phyloP scores from a whole-genome alignment of 2,888 invertebrate species.

The Andrena fulva region DNA sequence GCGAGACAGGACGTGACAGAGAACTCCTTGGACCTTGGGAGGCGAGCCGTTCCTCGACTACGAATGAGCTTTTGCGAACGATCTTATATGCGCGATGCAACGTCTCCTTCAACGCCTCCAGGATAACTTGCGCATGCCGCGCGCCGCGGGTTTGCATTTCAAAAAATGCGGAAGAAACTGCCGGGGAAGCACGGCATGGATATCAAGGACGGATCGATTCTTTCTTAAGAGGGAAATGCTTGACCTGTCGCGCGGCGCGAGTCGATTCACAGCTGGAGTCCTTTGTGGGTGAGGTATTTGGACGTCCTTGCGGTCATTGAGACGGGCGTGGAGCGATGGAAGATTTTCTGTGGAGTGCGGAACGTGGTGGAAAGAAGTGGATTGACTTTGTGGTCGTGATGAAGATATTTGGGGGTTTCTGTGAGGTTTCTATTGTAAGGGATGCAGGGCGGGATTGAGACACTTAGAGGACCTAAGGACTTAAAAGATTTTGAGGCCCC shows the following conservation, averaged over 20 bases:
- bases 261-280: no score
- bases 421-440: no score
- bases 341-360: no score
- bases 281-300: no score
- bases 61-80: conserved; percentile 57
- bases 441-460: no score
- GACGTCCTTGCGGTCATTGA: no score
- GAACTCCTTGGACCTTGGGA: conserved; percentile 62
- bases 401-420: no score
- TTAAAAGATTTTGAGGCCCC: no score
- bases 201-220: conserved; percentile 41
- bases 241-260: neutral
- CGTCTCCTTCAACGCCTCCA: conserved; percentile 70
- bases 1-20: conserved; percentile 48
- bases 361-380: no score
- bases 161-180: conserved; percentile 64
- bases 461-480: no score
- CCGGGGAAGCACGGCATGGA: conserved; percentile 27
- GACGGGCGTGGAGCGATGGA: no score
- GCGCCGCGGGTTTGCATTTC: conserved; percentile 52
- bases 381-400: no score
- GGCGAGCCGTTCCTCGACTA: conserved; percentile 55
- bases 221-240: neutral
- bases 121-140: conserved; percentile 57
- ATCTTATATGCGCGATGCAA: conserved; percentile 71